Base-by-base conservation (phyloP, 2,888 invertebrate genomes). In the Macrosoma leucophasiata region DNA sequence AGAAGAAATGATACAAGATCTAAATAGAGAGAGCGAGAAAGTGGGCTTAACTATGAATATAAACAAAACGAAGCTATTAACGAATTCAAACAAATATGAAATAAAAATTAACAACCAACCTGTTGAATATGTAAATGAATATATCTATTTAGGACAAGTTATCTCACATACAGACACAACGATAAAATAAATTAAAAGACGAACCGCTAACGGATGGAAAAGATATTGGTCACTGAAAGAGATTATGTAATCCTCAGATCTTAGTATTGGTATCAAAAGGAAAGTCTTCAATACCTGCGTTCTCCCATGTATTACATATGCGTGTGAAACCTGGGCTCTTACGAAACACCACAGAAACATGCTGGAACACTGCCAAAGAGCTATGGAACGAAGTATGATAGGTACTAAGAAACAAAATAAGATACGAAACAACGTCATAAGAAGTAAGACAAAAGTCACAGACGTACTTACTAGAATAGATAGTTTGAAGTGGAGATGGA, bases 261-360 rank as follows among this genome's bases (percentile, higher is more conserved):
- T 41, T 7, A 40, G 31, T 12, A 41, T 38, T n/a, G 2, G 8
- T 9, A 29, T 33, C 2, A 47, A 44, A 36, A 21, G 39, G 21
- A 46, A 36, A 11, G 29, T 35, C 5, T 46, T 39, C 17, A 25
- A 43, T 19, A 43, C 41, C 25, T 43, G 41, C 21, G 18, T 39
- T 18, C 33, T 46, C n/a, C 41, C 41, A n/a, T 39, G 33, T 9
- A 23, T 46, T 6, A 43, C 43, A n/a, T 43, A 41, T 29, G 40
- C 45, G 2, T 41, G 43, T 12, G 40, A 48, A 43, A 41, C 41
- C 13, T 44, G n/a, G n/a, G n/a, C n/a, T n/a, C n/a, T n/a, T n/a
- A n/a, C n/a, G n/a, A n/a, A n/a, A n/a, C n/a, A n/a, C n/a, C n/a
- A n/a, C n/a, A n/a, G n/a, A n/a, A n/a, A n/a, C n/a, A n/a, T n/a